Conservation (phyloP, 2,888 invertebrate species). For the Rhagium mordax region DNA sequence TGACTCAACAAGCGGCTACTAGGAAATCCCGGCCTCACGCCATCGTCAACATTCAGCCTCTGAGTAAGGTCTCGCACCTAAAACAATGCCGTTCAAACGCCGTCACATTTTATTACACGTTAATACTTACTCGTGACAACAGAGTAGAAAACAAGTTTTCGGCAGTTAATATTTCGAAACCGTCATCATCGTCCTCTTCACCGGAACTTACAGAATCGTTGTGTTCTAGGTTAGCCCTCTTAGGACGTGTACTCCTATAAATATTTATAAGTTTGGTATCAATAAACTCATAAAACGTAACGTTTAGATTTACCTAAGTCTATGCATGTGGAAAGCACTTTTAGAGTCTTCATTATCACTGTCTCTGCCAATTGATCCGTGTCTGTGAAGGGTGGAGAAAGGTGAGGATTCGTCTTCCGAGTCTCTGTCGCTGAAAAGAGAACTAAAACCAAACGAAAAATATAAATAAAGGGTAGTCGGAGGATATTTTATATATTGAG, state of each 20-base stretch:
- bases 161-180: slow-evolving; percentile 91
- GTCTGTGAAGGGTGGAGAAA: slow-evolving; percentile 74
- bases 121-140: slow-evolving; percentile 80
- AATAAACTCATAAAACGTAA: background rate
- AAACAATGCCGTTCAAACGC: slow-evolving; percentile 29
- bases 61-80: slow-evolving; percentile 89
- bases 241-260: slow-evolving; percentile 79
- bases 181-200: slow-evolving; percentile 91
- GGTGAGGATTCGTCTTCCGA: slow-evolving; percentile 79
- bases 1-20: slow-evolving; percentile 75
- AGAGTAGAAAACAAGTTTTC: slow-evolving; percentile 92
- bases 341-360: slow-evolving; percentile 75
- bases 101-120: background rate
- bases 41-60: slow-evolving; percentile 87
- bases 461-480: background rate
- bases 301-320: slow-evolving; percentile 72
- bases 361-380: slow-evolving; percentile 74
- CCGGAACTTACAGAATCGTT: slow-evolving; percentile 92
- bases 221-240: slow-evolving; percentile 77
- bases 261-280: background rate
- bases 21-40: slow-evolving; percentile 76
- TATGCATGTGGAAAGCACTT: slow-evolving; percentile 75
- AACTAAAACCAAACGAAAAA: slow-evolving; percentile 68
- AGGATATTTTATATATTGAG: no score
- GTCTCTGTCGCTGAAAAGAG: slow-evolving; percentile 79